A percentile compares a stretch with the other conserved stretches of the same genome.
Evolutionary conservation across 1,140 invertebrate species (phyloP).

Genomic region (Drosophila tristis): DNA sequence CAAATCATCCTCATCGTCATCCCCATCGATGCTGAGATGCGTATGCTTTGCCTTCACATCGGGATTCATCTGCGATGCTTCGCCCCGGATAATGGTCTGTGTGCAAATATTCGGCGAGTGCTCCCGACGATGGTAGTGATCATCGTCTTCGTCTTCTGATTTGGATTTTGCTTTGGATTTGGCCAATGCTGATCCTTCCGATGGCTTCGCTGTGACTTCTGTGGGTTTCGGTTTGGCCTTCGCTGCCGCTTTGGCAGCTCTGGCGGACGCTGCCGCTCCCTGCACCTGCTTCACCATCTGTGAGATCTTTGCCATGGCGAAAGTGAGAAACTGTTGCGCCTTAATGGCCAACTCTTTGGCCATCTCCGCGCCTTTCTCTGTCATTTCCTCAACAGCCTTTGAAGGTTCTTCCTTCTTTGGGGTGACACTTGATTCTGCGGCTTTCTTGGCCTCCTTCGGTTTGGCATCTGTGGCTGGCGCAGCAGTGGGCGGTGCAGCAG

Average conservation of each 20-base stretch:
- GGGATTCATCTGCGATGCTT: constrained; percentile 9
- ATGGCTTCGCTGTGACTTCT: too few species aligned
- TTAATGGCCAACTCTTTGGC: constrained; percentile 24
- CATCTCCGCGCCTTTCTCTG: constrained; percentile 20
- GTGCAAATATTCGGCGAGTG: constrained; percentile 39
- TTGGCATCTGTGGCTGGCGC: neutral
- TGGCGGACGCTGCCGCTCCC: constrained; percentile 10
- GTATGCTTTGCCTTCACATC: constrained; percentile 54
- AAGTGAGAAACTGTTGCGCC: neutral
- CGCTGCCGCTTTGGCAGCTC: constrained; percentile 5
- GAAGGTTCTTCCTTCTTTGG: constrained; percentile 12
- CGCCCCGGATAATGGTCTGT: constrained; percentile 54
- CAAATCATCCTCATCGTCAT: neutral
- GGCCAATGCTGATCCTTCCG: neutral
- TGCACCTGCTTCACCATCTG: constrained; percentile 15
- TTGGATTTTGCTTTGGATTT: neutral
- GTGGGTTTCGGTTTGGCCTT: neutral
- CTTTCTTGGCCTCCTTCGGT: neutral
- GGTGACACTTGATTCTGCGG: neutral
- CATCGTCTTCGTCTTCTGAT: too few species aligned
- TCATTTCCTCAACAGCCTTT: constrained; percentile 8
- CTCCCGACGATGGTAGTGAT: too few species aligned
- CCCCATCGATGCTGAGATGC: constrained; percentile 23
- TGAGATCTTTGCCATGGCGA: constrained; percentile 15
- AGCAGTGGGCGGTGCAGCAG: neutral